Base-by-base conservation (phyloP, 1,140 invertebrate species). In the Sipha flava region DNA sequence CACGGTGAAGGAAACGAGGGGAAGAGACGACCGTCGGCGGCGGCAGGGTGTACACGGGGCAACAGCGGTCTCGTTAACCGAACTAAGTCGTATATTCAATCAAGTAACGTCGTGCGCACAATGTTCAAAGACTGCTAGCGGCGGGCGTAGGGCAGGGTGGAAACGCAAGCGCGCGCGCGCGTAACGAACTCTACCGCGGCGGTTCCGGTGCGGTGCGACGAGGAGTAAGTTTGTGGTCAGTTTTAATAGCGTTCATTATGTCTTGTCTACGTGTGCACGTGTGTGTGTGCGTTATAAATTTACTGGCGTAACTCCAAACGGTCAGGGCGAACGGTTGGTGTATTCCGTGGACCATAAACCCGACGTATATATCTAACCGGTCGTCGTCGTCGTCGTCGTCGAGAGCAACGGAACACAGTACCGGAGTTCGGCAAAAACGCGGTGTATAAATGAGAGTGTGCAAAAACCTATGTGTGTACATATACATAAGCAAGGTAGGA, bases 221-320 rank as follows among this genome's bases (percentile, higher is more conserved):
- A 26, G 49, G 31, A 26, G 72, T 77, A 54, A 57, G 72, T 77
- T 77, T 77, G 72, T 57, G 72, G 72, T 77, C 72, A 77, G 72
- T 77, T 77, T 77, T 77, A 77, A 77, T 77, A 77, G 72, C 72
- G 72, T 77, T 77, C 72, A 77, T 77, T 77, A 77, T 54, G 72
- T 77, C 72, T 77, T 77, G 72, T 77, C 72, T 57, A n/a, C 66
- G 66, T 68, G 23, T 18, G 7, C 16, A 21, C 1, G 37, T 18
- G 14, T 66, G 59, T 64, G 70, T 54, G 70, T 34, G 31, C 29
- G 72, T 77, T 77, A 77, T 77, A 77, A 77, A 77, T 77, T 77
- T 59, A 57, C 73, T 77, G 73, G 73, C 73, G 49, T 37, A 57
- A 59, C 34, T 77, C 73, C 73, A 77, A 77, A 57, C 29, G 37